Evolutionary conservation across 2,113 vertebrate genomes (phyloP), one percentile per base, ranked within the genome.

Genomic region (Rhea americana): DNA sequence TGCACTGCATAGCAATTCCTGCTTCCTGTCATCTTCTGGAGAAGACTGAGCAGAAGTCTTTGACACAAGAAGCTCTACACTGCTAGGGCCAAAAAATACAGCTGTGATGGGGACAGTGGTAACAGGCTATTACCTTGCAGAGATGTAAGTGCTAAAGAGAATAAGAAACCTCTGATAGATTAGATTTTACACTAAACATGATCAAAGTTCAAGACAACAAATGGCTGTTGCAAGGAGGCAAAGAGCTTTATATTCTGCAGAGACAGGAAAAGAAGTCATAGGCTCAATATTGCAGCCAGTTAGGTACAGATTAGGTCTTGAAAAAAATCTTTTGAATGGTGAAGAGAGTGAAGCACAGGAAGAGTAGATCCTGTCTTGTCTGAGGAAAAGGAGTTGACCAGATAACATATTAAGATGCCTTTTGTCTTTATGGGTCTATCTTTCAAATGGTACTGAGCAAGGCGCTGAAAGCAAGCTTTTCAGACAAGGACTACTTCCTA

Each of bases 401-500:
- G 19, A 35, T 9, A 4, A 62, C 18, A 16, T 53, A 71, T 68
- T 7, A 65, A 56, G 39, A 25, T 11, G 62, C 15, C 5, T 71
- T 45, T 26, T 12, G 14, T 62, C 50, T 22, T 2, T 47, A 25
- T 53, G 61, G 35, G 7, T 25, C 8, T 61, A 0, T 26, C 21
- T 76, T 72, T 21, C 17, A 65, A 84, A 62, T 4, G 4, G 16
- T 5, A 11, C 17, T 8, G 20, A 45, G 5, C 19, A 66, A 82
- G 18, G 5, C 5, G 56, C 14, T 20, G 41, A 45, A 10, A 73
- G 2, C 9, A 20, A 62, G 13, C 3, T 58, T 68, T 88, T 55
- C 37, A 43, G 32, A 16, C 1, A 28, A 2, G 1, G 2, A 2
- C 0, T 0, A 19, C 68, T 85, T 48, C 11, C 35, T 17, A 56